A percentile compares a stretch with the other conserved stretches of the same genome.
phyloP scores from a whole-genome alignment of 2,797 vertebrate genomes.

The Cossypha caffra region DNA sequence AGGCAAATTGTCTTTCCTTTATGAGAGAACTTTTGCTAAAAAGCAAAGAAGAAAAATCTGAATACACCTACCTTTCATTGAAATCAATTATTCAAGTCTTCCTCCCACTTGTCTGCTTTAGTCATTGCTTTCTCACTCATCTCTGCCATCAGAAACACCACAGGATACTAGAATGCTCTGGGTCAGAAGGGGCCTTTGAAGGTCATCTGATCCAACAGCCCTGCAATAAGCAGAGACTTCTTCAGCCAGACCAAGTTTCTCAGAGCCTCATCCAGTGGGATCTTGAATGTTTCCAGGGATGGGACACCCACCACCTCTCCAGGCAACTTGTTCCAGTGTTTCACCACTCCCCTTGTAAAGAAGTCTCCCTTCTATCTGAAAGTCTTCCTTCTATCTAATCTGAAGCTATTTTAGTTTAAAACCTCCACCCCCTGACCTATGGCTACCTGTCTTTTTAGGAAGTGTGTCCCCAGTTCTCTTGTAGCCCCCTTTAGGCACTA shows the following conservation, averaged over 20 bases:
- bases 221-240: background rate
- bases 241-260: background rate
- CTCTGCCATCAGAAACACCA: background rate
- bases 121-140: background rate
- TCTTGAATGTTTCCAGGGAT: background rate
- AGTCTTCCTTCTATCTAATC: background rate
- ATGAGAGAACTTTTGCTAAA: background rate
- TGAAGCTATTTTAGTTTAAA: background rate
- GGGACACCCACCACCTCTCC: background rate
- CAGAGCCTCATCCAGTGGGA: background rate
- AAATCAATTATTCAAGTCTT: background rate
- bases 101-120: background rate
- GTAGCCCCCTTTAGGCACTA: background rate
- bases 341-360: background rate
- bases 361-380: background rate
- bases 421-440: background rate
- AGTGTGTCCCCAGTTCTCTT: background rate
- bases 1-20: background rate
- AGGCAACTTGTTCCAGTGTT: background rate
- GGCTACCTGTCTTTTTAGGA: background rate
- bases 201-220: background rate
- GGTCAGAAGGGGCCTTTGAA: background rate
- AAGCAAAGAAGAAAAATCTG: background rate
- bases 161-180: background rate
- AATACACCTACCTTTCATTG: background rate